Evolutionary conservation across 2,113 vertebrate genomes (phyloP), one percentile per base, ranked within the genome.

Genomic region (Tragelaphus strepsiceros): DNA sequence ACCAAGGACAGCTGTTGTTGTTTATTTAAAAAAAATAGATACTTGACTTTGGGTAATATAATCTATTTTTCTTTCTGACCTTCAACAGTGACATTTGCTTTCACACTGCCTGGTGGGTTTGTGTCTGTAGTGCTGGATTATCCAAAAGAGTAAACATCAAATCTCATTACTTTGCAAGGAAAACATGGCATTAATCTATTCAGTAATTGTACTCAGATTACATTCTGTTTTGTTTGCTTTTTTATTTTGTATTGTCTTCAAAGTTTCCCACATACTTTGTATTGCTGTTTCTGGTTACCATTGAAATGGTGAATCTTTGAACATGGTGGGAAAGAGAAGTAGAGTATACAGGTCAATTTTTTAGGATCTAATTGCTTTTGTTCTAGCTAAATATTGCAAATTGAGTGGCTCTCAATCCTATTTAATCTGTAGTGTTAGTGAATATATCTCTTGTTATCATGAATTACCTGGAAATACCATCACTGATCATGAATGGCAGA

Each of bases 11-110:
- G 83, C 32, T 97, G 51, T 59, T 92, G 80, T 49, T 92, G 77
- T 61, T 82, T 95, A 90, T 94, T 43, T n/a, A 0, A 13, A 77
- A 86, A 83, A 56, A 92, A 78, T 51, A 43, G n/a, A 53, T 43
- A 78, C 51, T 89, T 93, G 85, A 85, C 46, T 91, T 6, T 80
- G 43, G 10, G 6, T 87, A 84, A 95, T 58, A 56, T 24, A 51
- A 82, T 78, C 77, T 94, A 4, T 95, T 95, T 95, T 61, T n/a
- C 30, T 4, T 8, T 35, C 11, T 83, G 58, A 92, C 35, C 32
- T 87, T 94, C 32, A 30, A 2, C 26, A 74, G 26, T 96, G 83
- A 96, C 53, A 88, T 93, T 93, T 94, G 58, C 71, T 88, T 96
- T 95, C n/a, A 19, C 58, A 61, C 28, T 2, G 1, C 46, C 46